These are phyloP conservation scores for Nylanderia fulva DNA, from an alignment of 1,140 invertebrate species.

Conservation along the genomic window DNA sequence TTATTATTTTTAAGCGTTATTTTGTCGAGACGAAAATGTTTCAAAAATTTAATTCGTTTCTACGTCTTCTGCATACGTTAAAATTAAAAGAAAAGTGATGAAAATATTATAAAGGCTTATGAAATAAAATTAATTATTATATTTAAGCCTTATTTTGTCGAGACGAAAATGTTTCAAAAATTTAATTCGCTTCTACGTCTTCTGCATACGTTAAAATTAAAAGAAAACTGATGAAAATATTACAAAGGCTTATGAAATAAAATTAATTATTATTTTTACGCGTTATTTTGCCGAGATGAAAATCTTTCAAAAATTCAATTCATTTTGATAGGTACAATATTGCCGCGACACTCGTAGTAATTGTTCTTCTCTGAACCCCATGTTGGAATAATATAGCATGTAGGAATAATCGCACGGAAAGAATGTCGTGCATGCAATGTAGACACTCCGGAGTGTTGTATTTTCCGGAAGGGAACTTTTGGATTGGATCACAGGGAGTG, in stretches of 20 bases:
- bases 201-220: neutral
- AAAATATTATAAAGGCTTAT: neutral
- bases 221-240: too few species aligned
- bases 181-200: neutral
- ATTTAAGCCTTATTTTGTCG: neutral
- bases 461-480: slow-evolving; percentile 68
- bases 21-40: neutral
- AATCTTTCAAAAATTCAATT: neutral
- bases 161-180: neutral
- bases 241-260: neutral
- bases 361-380: neutral
- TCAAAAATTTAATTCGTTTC: neutral
- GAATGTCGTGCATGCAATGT: slow-evolving; percentile 1
- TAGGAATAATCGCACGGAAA: neutral
- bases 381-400: neutral
- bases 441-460: slow-evolving; percentile 33
- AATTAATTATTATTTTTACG: neutral
- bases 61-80: neutral
- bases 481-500: slow-evolving; percentile 51
- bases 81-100: neutral
- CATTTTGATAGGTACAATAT: neutral
- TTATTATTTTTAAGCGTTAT: neutral
- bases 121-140: neutral
- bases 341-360: neutral
- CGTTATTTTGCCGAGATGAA: neutral